Evolutionary conservation across 2,113 vertebrate species (phyloP), one percentile per base, ranked within the genome.

Genomic region (Pungitius pungitius): DNA sequence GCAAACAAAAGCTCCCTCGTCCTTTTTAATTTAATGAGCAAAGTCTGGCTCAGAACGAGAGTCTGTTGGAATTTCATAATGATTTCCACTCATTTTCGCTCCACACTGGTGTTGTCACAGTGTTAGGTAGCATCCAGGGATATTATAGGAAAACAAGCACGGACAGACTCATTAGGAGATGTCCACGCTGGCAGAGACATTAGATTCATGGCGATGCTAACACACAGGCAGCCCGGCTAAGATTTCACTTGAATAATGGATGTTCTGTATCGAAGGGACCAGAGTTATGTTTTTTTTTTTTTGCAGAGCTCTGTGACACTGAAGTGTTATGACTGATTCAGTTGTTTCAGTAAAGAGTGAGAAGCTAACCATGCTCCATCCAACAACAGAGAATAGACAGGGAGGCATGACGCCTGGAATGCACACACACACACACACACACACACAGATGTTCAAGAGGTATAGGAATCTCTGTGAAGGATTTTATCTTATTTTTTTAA

Each of bases 21-120:
- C 78, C 33, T 87, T 91, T 91, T 90, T 88, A 84, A 91, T 81
- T 90, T 87, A 89, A 91, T 89, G 87, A 90, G 87, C 78, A 18
- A 47, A 60, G 83, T 79, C 83, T 88, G 78, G 66, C 81, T 82
- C 77, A n/a, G 64, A 85, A 82, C 65, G 78, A 87, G 80, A 52
- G 81, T 79, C 86, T 82, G 83, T 54, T 74, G 88, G 90, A 92
- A 88, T 91, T 88, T 88, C 89, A 89, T 88, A 89, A 90, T 17
- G 49, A 63, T 74, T 81, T 86, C 73, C 79, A 62, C 71, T 81
- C 72, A 10, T 55, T 60, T 75, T 72, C 24, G 35, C 67, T 80
- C 70, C 75, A 64, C 62, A 39, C 71, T 45, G 42, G 63, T 92
- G 90, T 91, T 91, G 85, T 90, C 82, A 86, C 76, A 91, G 89